Base-by-base conservation (phyloP, 2,888 invertebrate genomes). In the Apodemia mormo region DNA sequence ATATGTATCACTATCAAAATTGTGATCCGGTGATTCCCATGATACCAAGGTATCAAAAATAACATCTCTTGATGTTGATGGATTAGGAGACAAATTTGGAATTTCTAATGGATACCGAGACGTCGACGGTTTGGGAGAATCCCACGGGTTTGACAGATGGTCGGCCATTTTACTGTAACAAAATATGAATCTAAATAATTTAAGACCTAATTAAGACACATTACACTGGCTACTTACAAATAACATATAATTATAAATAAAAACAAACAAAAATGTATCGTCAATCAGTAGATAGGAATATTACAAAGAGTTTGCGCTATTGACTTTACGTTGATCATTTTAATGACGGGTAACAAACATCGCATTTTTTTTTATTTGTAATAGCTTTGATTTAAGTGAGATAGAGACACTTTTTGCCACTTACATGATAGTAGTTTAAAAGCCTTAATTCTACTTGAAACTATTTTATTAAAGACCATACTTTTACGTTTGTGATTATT, bases 131-230 rank as follows among this genome's bases (percentile, higher is more conserved):
- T 40, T 65, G 65, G 65, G 64, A 65, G 65, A 65, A 65, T 65
- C 65, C 37, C 65, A 65, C 37, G 65, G 37, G 37, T 65, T 65
- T 65, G 65, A 65, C 40, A 65, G 65, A 29, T 64, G 33, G 64
- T 30, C 64, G 30, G 37, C n/a, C 65, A 65, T 65, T 33, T 65
- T 7, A 65, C 37, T 65, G 65, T 65, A 65, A 65, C 65, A 65
- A 65, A 65, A 65, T 40, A 65, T 65, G 65, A 65, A 65, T 65
- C 65, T 65, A 30, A 65, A 65, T 37, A 65, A 37, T 37, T 65
- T 65, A 65, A 65, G 37, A 33, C 65, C 29, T 22, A 22, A 22
- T 22, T 22, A 22, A 22, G 22, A 22, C 22, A 22, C 61, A 61
- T 61, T 61, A 61, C 30, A 61, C 61, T 61, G 29, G 61, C 61